Evolutionary conservation across 2,888 invertebrate species (phyloP).

Genomic region (Microchrysa polita): DNA sequence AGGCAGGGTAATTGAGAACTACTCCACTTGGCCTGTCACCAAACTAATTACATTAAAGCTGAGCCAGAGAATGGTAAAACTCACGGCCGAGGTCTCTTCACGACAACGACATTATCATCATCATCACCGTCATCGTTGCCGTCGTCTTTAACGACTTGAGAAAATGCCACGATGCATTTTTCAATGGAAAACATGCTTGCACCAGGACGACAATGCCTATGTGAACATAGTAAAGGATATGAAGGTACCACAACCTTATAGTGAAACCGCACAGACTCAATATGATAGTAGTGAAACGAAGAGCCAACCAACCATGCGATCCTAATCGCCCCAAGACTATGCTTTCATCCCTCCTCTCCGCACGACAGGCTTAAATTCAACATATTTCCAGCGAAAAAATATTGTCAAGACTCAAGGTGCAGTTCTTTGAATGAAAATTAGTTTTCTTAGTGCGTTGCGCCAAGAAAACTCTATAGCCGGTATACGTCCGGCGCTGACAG

Average conservation of each 20-base stretch:
- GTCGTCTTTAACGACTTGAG: background rate
- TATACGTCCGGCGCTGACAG: background rate
- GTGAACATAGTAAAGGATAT: background rate
- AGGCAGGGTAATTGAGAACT: constrained; percentile 45
- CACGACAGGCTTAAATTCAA: constrained; percentile 15
- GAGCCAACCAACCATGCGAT: constrained; percentile 3
- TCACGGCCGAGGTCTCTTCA: constrained; percentile 12
- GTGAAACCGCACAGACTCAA: too few species aligned
- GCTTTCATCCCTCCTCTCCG: background rate
- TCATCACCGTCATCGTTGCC: background rate
- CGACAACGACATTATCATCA: background rate
- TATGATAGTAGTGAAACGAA: background rate
- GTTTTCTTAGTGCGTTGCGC: constrained; percentile 14
- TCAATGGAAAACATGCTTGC: background rate
- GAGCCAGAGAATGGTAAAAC: background rate
- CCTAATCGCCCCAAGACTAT: background rate
- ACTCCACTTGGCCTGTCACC: constrained; percentile 40
- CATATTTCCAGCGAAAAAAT: background rate
- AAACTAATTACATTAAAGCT: constrained; percentile 42
- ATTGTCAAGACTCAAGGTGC: background rate
- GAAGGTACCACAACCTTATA: background rate
- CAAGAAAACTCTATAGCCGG: background rate
- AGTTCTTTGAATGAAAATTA: constrained; percentile 32
- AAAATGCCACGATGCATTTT: background rate
- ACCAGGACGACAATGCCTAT: background rate